Conservation (phyloP, 2,797 vertebrate genomes). For the Argyrosomus regius region DNA sequence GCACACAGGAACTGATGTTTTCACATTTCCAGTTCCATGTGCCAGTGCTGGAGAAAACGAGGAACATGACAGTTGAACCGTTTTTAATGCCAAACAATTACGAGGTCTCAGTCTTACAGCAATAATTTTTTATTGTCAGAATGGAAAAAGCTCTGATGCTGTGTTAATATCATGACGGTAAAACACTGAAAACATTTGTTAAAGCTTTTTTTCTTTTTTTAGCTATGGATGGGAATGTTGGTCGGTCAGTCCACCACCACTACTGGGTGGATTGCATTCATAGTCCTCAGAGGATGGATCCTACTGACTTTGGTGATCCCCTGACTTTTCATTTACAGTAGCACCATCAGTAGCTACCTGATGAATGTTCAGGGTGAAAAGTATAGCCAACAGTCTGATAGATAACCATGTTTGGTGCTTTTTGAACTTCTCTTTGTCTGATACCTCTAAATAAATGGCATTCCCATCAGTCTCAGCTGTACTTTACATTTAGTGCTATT, state of each 20-base stretch:
- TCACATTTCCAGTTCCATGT: neutral
- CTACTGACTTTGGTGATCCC: neutral
- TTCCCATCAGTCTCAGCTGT: neutral
- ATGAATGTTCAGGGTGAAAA: no score
- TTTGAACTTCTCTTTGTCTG: no score
- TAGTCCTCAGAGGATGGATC: neutral
- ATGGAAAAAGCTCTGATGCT: neutral
- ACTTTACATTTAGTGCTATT: neutral
- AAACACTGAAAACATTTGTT: neutral
- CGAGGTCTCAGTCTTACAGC: conserved; percentile 1
- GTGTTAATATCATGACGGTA: neutral
- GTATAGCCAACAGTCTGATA: no score
- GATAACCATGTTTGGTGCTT: no score
- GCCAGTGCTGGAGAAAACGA: neutral
- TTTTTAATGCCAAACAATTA: conserved; percentile 3
- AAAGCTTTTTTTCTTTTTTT: neutral
- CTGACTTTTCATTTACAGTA: conserved; percentile 4
- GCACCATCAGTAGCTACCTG: neutral
- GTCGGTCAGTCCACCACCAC: neutral
- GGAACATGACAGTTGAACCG: conserved; percentile 3
- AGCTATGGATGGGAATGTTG: neutral
- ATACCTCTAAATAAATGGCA: no score
- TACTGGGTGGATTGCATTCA: neutral
- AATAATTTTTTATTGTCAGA: neutral
- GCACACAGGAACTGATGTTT: conserved; percentile 1